Base-by-base conservation (phyloP, 2,888 invertebrate genomes). In the Drosophila demipolita region DNA sequence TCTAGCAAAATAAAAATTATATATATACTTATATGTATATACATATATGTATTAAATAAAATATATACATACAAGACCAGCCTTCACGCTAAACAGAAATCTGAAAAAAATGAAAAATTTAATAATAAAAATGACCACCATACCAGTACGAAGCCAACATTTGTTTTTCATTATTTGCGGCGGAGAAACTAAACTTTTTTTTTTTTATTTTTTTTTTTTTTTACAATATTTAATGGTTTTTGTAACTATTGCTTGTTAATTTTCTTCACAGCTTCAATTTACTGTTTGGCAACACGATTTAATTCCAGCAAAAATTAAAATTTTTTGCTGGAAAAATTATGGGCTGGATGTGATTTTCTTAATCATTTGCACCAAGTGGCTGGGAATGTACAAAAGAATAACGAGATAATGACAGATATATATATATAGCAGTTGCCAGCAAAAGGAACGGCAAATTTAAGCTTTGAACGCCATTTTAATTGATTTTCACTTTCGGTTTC, bases 381-480 rank as follows among this genome's bases (percentile, higher is more conserved):
- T 15, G 42, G 20, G 1, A 29, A 20, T 32, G 57, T n/a, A 26
- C 3, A 26, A 26, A 26, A n/a, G n/a, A n/a, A 26, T 26, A 26
- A 26, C 3, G 26, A 26, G 26, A 3, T 26, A 26, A 26, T 26
- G 26, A 4, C 26, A 35, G 11, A 33, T 35, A 35, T 35, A 35
- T 38, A 17, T 17, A 42, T 45, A 12, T 15, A 54, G 29, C 58
- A 48, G 71, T 71, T 70, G 48, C 52, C 66, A 45, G 15, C 45
- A 45, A 45, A 20, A 7, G 23, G 23, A 23, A 45, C 45, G 45
- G 77, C 59, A 74, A 66, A 75, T 78, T 84, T 86, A 57, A 73
- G 79, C 79, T 66, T 60, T 86, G 73, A 62, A 81, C 69, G 72
- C 61, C 70, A 80, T 87, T 85, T 85, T 75, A 85, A 85, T 85